Base-by-base conservation (phyloP, 2,797 vertebrate species). In the Hirundo rustica region DNA sequence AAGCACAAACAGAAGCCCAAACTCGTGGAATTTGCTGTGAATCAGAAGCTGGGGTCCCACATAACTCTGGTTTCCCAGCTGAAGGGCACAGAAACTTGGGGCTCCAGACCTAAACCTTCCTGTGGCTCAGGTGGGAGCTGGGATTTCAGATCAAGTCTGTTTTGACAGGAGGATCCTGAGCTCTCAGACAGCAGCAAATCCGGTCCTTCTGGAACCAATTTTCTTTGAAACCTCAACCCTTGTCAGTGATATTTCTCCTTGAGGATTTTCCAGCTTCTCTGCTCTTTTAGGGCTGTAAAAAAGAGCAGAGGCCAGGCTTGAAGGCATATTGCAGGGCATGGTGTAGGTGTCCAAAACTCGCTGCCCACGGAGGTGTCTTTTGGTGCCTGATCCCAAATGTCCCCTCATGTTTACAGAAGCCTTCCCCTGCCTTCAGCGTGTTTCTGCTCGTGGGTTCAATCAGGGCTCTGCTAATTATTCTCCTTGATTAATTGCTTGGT, bases 371-470 rank as follows among this genome's bases (percentile, higher is more conserved):
- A 54, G 17, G 5, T 36, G 9, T 17, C 26, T 55, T 67, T 53
- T 73, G 53, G 27, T 25, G 22, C 13, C 22, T 47, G 50, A 32
- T 58, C 38, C 54, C 54, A 50, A 89, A 51, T 6, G 0, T 36
- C 18, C 71, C 34, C 32, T 71, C 5, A 2, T 4, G 10, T 2
- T 71, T 62, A 25, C 3, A 50, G 50, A 54, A 80, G 7, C 54
- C 22, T 65, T 38, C 44, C 38, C 19, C 11, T 72, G 1, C 82
- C 15, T 30, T 72, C 50, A 65, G 36, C 9, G 0, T 8, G 10
- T 55, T 82, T 48, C 40, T 85, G 53, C 48, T 73, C 0, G 0
- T 0, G 2, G 1, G 0, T 73, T 44, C 48, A 26, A 3, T 60
- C 40, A 61, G 32, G 9, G 32, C 27, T 90, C 36, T 67, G 73